These are phyloP conservation scores for Stenotaenia linearis DNA, from an alignment of 2,888 invertebrate genomes.

Conservation along the genomic window DNA sequence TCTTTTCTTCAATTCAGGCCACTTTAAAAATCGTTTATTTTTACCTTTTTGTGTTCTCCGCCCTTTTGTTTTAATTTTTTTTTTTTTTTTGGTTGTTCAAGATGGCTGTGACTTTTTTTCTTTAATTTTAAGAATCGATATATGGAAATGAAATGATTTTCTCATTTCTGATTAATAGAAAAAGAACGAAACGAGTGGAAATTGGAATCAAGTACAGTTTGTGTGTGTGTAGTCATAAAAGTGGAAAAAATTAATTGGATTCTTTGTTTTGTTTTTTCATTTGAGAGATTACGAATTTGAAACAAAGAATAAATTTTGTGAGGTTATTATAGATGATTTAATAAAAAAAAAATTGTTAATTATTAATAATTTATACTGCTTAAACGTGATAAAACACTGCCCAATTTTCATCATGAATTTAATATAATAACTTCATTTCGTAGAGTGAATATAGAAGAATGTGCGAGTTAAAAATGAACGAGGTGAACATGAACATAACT, in stretches of 20 bases:
- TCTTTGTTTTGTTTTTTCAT: neutral
- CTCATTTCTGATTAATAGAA: neutral
- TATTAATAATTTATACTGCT: neutral
- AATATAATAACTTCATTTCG: neutral
- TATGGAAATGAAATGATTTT: constrained; percentile 7
- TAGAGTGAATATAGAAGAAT: neutral
- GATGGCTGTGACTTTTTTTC: neutral
- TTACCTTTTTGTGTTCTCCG: neutral
- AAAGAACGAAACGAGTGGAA: neutral
- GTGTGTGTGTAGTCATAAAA: neutral
- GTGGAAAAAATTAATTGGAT: neutral
- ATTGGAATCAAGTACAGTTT: neutral
- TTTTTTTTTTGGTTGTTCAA: neutral
- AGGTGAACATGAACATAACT: neutral
- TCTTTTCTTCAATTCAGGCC: neutral
- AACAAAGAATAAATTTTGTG: neutral
- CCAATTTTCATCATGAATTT: neutral
- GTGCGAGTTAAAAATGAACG: neutral
- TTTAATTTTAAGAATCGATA: neutral
- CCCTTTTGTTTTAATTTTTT: neutral
- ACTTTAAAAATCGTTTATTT: neutral
- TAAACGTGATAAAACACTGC: neutral
- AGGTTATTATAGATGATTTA: neutral
- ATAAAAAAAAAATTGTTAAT: neutral
- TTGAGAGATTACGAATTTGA: neutral